Conservation (phyloP, 2,888 invertebrate species). For the Hirtodrosophila alboralis region DNA sequence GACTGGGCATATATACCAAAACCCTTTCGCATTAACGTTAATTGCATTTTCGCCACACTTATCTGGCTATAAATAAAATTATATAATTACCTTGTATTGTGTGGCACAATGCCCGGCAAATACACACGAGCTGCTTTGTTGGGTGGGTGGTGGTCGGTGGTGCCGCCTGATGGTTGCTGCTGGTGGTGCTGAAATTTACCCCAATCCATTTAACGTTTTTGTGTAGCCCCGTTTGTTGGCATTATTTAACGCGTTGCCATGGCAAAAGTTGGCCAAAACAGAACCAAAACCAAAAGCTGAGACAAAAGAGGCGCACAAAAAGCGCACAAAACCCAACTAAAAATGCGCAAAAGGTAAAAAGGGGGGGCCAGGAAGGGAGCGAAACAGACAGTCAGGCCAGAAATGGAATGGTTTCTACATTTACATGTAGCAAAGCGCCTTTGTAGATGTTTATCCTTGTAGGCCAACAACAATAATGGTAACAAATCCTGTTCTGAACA, state of each 20-base stretch:
- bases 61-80: slow-evolving; percentile 80
- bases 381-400: slow-evolving; percentile 5
- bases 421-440: slow-evolving; percentile 69
- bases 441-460: slow-evolving; percentile 75
- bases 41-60: slow-evolving; percentile 78
- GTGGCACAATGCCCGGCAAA: slow-evolving; percentile 36
- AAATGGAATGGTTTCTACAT: slow-evolving; percentile 36
- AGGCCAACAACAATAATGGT: slow-evolving; percentile 43
- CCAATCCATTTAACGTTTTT: slow-evolving; percentile 70
- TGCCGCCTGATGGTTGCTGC: no score
- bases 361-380: slow-evolving; percentile 15
- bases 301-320: slow-evolving; percentile 50
- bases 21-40: slow-evolving; percentile 48
- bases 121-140: slow-evolving; percentile 22
- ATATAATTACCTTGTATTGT: slow-evolving; percentile 79
- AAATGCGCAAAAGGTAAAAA: slow-evolving; percentile 63
- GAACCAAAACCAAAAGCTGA: slow-evolving; percentile 38
- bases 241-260: slow-evolving; percentile 78
- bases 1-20: slow-evolving; percentile 2
- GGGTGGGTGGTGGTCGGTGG: slow-evolving; percentile 1
- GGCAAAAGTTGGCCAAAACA: slow-evolving; percentile 75
- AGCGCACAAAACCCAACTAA: slow-evolving; percentile 58
- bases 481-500: slow-evolving; percentile 40
- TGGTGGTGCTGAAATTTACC: no score
- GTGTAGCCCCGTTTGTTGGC: slow-evolving; percentile 54